Conservation (phyloP, 2,888 invertebrate species). For the Chirona hameri region DNA sequence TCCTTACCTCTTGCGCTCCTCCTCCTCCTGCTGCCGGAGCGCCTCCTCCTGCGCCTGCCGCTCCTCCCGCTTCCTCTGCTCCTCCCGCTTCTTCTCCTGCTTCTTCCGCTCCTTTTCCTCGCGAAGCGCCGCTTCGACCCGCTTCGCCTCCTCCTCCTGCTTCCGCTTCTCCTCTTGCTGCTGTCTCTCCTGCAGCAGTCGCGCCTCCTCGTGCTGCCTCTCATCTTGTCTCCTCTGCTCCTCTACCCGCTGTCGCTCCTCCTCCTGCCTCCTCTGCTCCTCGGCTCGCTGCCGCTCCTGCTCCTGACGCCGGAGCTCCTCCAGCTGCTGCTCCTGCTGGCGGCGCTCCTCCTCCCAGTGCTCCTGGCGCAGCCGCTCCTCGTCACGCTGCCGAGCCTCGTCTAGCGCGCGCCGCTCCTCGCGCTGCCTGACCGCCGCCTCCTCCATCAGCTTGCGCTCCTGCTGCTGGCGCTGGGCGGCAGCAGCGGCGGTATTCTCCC, state of each 20-base stretch:
- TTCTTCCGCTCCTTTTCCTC: conserved; percentile 25
- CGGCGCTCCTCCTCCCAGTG: conserved; percentile 45
- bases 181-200: too few species aligned
- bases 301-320: conserved; percentile 39
- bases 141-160: conserved; percentile 40
- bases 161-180: conserved; percentile 41
- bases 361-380: conserved; percentile 40
- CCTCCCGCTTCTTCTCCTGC: conserved; percentile 29
- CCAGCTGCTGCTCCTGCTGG: conserved; percentile 45
- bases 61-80: conserved; percentile 33
- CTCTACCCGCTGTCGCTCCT: not conserved
- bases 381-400: conserved; percentile 32
- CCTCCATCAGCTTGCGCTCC: conserved; percentile 53
- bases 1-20: conserved; percentile 51
- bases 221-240: not conserved
- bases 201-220: conserved; percentile 33
- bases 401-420: conserved; percentile 39
- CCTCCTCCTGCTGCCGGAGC: conserved; percentile 46
- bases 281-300: conserved; percentile 44
- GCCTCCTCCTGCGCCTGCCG: conserved; percentile 28
- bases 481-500: not conserved
- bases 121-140: conserved; percentile 31
- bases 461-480: conserved; percentile 40
- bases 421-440: conserved; percentile 45
- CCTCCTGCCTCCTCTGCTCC: not conserved